These are phyloP conservation scores for Xenopus borealis DNA, from an alignment of 2,113 vertebrate genomes.

Conservation along the genomic window DNA sequence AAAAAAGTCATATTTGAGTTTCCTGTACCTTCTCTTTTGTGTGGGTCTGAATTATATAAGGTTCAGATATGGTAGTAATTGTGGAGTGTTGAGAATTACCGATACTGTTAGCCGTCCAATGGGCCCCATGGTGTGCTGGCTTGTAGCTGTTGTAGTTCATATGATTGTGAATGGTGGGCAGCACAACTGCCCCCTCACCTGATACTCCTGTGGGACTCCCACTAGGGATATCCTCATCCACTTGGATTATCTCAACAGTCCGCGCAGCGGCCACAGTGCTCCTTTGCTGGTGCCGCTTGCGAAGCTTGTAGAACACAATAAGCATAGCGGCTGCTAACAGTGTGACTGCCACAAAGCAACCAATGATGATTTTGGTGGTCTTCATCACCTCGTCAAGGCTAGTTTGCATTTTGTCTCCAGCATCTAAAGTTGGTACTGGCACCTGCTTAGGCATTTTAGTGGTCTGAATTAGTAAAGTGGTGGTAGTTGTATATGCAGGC, in stretches of 20 bases:
- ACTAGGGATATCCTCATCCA: constrained; percentile 83
- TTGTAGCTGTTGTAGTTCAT: constrained; percentile 93
- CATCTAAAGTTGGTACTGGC: constrained; percentile 73
- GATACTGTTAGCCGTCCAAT: constrained; percentile 91
- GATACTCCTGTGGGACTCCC: constrained; percentile 71
- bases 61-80: constrained; percentile 83
- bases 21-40: constrained; percentile 97
- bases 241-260: constrained; percentile 91
- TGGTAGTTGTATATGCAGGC: constrained; percentile 92
- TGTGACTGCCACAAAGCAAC: constrained; percentile 95
- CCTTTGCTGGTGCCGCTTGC: constrained; percentile 93
- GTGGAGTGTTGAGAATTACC: constrained; percentile 89
- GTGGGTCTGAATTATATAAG: constrained; percentile 88
- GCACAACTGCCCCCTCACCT: constrained; percentile 80
- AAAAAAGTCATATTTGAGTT: no score
- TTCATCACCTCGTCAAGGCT: constrained; percentile 97
- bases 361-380: constrained; percentile 99
- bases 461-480: constrained; percentile 87
- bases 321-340: constrained; percentile 93
- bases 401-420: constrained; percentile 75
- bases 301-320: constrained; percentile 95
- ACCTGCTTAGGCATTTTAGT: constrained; percentile 85
- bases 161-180: constrained; percentile 84
- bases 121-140: constrained; percentile 82
- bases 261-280: constrained; percentile 87